A percentile compares a stretch with the other conserved stretches of the same genome.
phyloP scores from a whole-genome alignment of 2,113 vertebrate species.

The Gnathonemus echidnorhynchus region DNA sequence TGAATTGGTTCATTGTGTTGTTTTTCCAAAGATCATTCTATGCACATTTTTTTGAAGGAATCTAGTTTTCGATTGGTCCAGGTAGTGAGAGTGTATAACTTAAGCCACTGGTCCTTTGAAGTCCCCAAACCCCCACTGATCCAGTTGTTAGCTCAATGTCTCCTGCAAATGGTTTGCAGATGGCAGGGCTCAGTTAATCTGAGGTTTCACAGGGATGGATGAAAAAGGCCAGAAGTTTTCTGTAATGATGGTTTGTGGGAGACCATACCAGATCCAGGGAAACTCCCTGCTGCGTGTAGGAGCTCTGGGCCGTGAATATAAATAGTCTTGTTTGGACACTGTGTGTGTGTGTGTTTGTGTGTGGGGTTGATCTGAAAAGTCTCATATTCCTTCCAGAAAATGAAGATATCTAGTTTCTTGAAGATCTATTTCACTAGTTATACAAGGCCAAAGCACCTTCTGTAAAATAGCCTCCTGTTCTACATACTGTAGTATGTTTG shows the following conservation, averaged over 20 bases:
- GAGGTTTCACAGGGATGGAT: not conserved
- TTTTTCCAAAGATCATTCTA: slow-evolving; percentile 3
- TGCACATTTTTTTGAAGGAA: not conserved
- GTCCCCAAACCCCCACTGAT: not conserved
- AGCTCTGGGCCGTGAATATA: slow-evolving; percentile 54
- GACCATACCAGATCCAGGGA: slow-evolving; percentile 32
- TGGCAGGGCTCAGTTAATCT: not conserved
- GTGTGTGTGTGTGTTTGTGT: slow-evolving; percentile 25
- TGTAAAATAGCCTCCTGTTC: slow-evolving; percentile 36
- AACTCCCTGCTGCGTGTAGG: slow-evolving; percentile 43
- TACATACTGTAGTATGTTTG: not conserved
- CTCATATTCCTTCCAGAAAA: slow-evolving; percentile 43
- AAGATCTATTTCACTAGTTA: slow-evolving; percentile 21
- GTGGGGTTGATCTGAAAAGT: slow-evolving; percentile 31
- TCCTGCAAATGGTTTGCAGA: not conserved
- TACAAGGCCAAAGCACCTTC: slow-evolving; percentile 42
- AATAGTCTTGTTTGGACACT: slow-evolving; percentile 63
- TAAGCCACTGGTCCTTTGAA: not conserved
- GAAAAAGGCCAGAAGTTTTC: not conserved
- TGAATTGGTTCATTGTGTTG: not conserved
- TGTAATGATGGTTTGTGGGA: not conserved
- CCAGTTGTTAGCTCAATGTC: not conserved
- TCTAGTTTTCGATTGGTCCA: not conserved
- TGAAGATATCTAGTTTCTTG: not conserved
- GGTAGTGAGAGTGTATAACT: not conserved